Evolutionary conservation across 2,888 invertebrate species (phyloP), one percentile per base, ranked within the genome.

Genomic region (Drepana falcataria): DNA sequence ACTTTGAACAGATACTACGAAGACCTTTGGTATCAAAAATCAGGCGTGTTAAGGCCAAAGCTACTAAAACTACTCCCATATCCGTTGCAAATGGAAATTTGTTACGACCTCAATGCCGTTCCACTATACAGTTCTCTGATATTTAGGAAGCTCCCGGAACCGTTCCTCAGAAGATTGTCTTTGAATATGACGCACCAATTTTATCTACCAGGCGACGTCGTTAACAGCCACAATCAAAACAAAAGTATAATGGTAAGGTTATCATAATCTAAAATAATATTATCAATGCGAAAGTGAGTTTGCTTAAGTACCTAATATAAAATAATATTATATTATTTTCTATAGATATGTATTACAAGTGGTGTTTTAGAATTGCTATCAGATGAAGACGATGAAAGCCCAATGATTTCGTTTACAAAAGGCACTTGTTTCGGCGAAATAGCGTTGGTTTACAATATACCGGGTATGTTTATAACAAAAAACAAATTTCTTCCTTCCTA

Each of bases 341-440:
- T 49, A 40, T 51, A 41, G 92, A 77, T 92, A 55, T 92, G 92
- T 67, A 74, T 93, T 37, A 87, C 88, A 9, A 87, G 73, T 65
- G 92, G 92, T 7, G 88, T 89, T 34, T 66, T 92, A 55, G 91
- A 92, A 66, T 73, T 92, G 48, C 71, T 92, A 48, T 92, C 92
- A 0, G 91, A 91, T 60, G 92, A 92, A 82, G 92, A 92, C 55
- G 88, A 91, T 58, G 87, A 89, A 71, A 92, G 90, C 58, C 91
- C 92, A 5, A 91, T 92, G 82, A 88, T 92, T 63, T 91, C 91
- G 9, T 89, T 92, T 62, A 78, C 81, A 35, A 86, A 89, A 59
- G 92, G 92, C 2, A 90, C 91, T 4, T 91, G 91, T 66, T 83
- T 92, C 59, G 92, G 92, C 2, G 92, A 93, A 84, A 85, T 87